These are phyloP conservation scores for Cecidostiba fungosa DNA, from an alignment of 2,888 invertebrate genomes.

Conservation along the genomic window DNA sequence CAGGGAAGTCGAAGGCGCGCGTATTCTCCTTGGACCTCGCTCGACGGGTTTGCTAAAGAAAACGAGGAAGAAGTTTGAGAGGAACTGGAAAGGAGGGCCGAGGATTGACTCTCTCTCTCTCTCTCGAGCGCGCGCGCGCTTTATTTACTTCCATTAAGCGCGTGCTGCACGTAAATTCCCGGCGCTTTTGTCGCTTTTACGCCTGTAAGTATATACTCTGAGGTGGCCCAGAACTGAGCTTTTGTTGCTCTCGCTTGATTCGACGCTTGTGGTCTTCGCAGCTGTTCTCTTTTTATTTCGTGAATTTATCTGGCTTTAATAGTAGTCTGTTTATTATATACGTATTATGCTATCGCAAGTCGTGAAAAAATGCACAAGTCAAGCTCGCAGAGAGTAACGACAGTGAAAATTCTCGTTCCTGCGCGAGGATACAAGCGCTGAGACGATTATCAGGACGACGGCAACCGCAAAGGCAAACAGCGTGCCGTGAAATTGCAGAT, in stretches of 20 bases:
- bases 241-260: background rate
- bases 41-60: slow-evolving; percentile 17
- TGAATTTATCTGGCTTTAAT: too few species aligned
- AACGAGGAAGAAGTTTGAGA: background rate
- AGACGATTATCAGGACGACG: background rate
- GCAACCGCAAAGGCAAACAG: background rate
- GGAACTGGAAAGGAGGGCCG: background rate
- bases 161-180: slow-evolving; percentile 35
- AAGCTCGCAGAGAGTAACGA: background rate
- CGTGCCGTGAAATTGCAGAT: background rate
- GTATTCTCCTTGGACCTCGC: slow-evolving; percentile 21
- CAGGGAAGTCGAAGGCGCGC: background rate
- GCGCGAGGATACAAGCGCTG: background rate
- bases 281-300: too few species aligned
- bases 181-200: slow-evolving; percentile 35
- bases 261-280: background rate
- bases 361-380: too few species aligned
- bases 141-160: slow-evolving; percentile 41
- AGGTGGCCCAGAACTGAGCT: background rate
- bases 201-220: background rate
- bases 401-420: background rate
- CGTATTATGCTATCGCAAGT: too few species aligned
- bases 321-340: too few species aligned
- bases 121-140: background rate
- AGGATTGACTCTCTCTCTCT: slow-evolving; percentile 11